Conservation (phyloP, 2,888 invertebrate genomes). For the Harpalus rubripes region DNA sequence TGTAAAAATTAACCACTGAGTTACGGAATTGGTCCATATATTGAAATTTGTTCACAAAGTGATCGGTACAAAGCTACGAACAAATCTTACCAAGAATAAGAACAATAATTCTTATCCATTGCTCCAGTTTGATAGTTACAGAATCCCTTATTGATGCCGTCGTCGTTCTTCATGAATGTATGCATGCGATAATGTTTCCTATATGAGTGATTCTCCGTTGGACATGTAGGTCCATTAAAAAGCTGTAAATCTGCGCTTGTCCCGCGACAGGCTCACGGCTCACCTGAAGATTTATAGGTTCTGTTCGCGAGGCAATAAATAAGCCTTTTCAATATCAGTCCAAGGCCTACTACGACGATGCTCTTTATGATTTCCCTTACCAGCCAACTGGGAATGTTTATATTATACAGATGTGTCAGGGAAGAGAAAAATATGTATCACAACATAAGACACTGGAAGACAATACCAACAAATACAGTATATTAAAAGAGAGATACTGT, state of each 20-base stretch:
- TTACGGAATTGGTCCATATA: too few relatives aligned
- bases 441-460: background rate
- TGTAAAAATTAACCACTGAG: too few relatives aligned
- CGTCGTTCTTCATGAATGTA: background rate
- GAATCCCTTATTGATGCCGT: background rate
- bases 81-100: too few relatives aligned
- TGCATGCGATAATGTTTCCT: background rate
- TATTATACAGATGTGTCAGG: background rate
- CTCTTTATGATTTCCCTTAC: background rate
- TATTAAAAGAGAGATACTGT: background rate
- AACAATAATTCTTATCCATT: background rate
- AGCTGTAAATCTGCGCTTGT: conserved; percentile 42
- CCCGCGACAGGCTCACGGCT: conserved; percentile 42
- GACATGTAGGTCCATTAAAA: background rate
- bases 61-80: too few relatives aligned
- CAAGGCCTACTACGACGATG: background rate
- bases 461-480: background rate
- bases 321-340: conserved; percentile 5
- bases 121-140: background rate
- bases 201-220: background rate
- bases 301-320: background rate
- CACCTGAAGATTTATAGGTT: background rate
- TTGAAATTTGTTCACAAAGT: too few relatives aligned
- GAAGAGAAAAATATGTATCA: background rate
- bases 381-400: conserved; percentile 5